Percentiles rank a stretch among this genome's conserved stretches.
phyloP scores from a whole-genome alignment of 2,113 vertebrate genomes.

The Passer domesticus region DNA sequence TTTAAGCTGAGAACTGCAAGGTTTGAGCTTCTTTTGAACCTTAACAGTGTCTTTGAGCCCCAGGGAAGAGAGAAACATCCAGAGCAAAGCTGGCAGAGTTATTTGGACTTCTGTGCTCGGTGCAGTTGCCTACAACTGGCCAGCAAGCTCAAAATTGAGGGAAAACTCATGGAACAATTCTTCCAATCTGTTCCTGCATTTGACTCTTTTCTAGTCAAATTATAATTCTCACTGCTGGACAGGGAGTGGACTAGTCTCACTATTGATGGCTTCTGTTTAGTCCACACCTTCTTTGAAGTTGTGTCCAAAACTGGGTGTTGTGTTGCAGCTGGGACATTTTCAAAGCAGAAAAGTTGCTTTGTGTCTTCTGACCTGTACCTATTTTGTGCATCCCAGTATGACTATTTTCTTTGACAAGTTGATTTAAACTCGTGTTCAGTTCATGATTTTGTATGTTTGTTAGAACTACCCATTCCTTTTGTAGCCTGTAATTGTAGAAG shows the following conservation, averaged over 20 bases:
- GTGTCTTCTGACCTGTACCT: neutral
- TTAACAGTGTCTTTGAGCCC: neutral
- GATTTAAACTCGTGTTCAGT: neutral
- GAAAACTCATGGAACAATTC: neutral
- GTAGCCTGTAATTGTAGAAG: neutral
- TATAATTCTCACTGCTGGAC: neutral
- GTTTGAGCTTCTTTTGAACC: neutral
- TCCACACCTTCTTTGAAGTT: neutral
- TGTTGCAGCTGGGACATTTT: neutral
- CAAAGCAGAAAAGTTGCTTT: neutral
- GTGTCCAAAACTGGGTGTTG: neutral
- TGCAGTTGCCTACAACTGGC: neutral
- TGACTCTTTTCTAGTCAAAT: neutral
- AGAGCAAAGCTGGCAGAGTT: neutral
- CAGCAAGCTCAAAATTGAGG: neutral
- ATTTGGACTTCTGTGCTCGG: neutral
- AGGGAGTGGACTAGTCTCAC: neutral
- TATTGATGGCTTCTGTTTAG: neutral
- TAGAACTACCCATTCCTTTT: neutral
- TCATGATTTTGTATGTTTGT: neutral
- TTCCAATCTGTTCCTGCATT: neutral
- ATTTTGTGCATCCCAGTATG: neutral
- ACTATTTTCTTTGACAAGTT: neutral
- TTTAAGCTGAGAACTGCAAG: neutral
- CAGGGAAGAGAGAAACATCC: neutral